A percentile compares a stretch with the other conserved stretches of the same genome.
phyloP scores from a whole-genome alignment of 2,797 vertebrate genomes.

The Numenius phaeopus region DNA sequence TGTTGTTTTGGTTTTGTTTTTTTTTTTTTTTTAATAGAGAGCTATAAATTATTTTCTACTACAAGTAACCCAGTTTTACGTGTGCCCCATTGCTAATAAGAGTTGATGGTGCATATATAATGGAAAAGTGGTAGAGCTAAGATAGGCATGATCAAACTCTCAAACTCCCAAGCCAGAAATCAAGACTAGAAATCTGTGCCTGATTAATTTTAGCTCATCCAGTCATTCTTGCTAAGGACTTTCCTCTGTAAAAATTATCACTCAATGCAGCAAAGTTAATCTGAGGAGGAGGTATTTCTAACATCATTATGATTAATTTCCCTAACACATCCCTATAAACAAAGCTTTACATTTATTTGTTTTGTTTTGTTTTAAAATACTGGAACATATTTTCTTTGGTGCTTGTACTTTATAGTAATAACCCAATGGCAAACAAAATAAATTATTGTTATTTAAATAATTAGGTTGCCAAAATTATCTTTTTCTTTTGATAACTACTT shows the following conservation, averaged over 20 bases:
- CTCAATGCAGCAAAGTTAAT: background rate
- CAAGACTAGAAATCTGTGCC: background rate
- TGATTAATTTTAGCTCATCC: background rate
- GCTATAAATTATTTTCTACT: background rate
- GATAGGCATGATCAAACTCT: background rate
- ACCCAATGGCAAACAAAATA: background rate
- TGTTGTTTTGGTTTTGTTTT: no score
- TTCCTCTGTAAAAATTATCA: background rate
- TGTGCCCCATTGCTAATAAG: background rate
- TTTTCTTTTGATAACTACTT: background rate
- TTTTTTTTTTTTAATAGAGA: background rate
- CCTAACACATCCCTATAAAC: background rate
- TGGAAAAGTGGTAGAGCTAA: background rate
- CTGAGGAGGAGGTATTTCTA: background rate
- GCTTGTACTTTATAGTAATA: background rate
- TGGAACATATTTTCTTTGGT: background rate
- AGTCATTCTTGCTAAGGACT: background rate
- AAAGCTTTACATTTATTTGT: background rate
- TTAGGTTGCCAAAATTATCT: background rate
- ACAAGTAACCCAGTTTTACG: background rate
- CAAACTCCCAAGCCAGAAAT: background rate
- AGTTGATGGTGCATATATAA: background rate
- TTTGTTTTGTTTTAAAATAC: background rate
- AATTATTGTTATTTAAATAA: background rate
- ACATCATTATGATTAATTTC: background rate